Conservation (phyloP, 2,113 vertebrate species). For the Rhizomys pruinosus region DNA sequence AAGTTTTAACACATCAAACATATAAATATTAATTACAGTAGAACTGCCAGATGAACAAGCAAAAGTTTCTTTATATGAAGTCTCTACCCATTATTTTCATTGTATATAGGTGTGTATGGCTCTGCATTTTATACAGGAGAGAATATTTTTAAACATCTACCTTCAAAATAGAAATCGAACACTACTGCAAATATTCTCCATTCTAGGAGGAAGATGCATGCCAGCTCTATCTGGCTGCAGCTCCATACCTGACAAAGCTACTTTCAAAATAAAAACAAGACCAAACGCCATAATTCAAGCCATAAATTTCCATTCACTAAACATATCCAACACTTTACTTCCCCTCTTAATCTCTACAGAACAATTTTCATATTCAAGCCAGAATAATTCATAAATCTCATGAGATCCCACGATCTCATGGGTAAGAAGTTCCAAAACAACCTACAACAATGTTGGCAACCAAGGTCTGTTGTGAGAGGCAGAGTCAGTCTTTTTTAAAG, state of each 20-base stretch:
- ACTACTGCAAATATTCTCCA: background rate
- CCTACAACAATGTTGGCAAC: too few species aligned
- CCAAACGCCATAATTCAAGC: background rate
- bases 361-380: background rate
- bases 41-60: background rate
- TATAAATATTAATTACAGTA: background rate
- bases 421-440: too few species aligned
- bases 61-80: background rate
- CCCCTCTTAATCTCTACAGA: background rate
- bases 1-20: background rate
- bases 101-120: background rate
- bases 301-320: background rate
- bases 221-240: too few species aligned
- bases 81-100: background rate
- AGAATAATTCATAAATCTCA: background rate
- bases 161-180: background rate
- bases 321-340: background rate
- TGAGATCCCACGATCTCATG: too few species aligned
- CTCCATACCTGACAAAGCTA: background rate
- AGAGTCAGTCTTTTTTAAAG: too few species aligned
- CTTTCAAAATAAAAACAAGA: background rate
- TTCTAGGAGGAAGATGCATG: background rate
- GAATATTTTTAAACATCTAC: background rate
- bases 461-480: too few species aligned
- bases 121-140: background rate